Base-by-base conservation (phyloP, 2,113 vertebrate genomes). In the Piaya cayana region DNA sequence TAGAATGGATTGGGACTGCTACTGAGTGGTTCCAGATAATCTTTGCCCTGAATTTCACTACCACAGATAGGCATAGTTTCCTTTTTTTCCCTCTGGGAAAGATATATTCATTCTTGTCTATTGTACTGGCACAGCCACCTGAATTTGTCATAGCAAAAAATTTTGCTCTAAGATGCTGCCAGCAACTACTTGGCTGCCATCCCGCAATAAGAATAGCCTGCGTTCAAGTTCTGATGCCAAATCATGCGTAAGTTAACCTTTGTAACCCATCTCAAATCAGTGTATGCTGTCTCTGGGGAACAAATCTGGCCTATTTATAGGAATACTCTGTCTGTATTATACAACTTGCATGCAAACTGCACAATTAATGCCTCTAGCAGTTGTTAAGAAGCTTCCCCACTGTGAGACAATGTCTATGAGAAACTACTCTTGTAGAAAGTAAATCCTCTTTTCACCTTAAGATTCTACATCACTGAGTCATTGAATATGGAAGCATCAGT, bases 191-290 rank as follows among this genome's bases (percentile, higher is more conserved):
- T 97, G 95, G 91, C 94, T 87, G 89, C 59, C 59, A 12, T 94
- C 74, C 91, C 18, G 0, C 78, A 63, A 68, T 43, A 85, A 87
- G 78, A 92, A 39, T 52, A 94, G 90, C 68, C 75, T 0, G 0
- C 55, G 36, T 87, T 53, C 79, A 72, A 85, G 71, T 77, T 82
- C 37, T 88, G 78, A 77, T 85, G 87, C 82, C 64, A 94, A 95
- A 87, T 95, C 67, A 76, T 85, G 47, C 21, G 81, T 94, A 90
- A 42, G 79, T 95, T 95, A 95, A 90, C 95, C 95, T 95, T 91
- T 94, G 68, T 82, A 91, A 82, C 79, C 87, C 93, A 67, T 90
- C 82, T 95, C 91, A 67, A 92, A 86, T 83, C 91, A 56, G 30
- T 4, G 29, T 2, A 3, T 1, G 0, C 82, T 85, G 39, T 85